Percentiles rank a stretch among this genome's conserved stretches.
These are phyloP conservation scores for Merops nubicus DNA, from an alignment of 2,113 vertebrate species.

Conservation along the genomic window DNA sequence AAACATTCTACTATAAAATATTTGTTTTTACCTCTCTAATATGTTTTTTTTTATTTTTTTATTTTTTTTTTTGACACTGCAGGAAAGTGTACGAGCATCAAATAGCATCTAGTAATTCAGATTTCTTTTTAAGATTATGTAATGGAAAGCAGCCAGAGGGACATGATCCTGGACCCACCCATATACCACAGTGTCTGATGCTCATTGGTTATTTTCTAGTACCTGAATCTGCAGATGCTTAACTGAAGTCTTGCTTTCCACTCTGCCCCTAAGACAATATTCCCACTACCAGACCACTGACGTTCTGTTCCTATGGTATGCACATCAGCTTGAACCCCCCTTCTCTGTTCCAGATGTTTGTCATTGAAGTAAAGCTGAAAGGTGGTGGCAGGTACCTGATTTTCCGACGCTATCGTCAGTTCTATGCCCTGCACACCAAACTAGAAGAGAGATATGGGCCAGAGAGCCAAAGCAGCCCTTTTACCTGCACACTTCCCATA, in stretches of 20 bases:
- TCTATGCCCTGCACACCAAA: slow-evolving; percentile 84
- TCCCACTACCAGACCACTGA: not conserved
- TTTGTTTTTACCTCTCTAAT: not conserved
- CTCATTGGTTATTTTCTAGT: not conserved
- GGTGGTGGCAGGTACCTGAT: slow-evolving; percentile 91
- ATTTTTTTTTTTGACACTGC: not conserved
- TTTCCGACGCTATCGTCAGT: slow-evolving; percentile 91
- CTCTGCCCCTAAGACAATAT: not conserved
- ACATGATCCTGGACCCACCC: not conserved
- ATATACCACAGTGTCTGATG: not conserved
- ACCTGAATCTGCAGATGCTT: not conserved
- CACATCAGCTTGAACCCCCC: not conserved
- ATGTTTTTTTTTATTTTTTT: too few species aligned
- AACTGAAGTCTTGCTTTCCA: not conserved
- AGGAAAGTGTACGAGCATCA: not conserved
- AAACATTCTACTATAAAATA: not conserved
- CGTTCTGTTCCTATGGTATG: not conserved
- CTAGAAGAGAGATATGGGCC: slow-evolving; percentile 86
- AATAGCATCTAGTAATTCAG: not conserved
- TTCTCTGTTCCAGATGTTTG: slow-evolving; percentile 81
- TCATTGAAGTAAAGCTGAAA: slow-evolving; percentile 94
- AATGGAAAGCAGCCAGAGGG: not conserved
- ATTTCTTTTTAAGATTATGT: not conserved
- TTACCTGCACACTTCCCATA: slow-evolving; percentile 81
- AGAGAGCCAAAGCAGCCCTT: slow-evolving; percentile 67